These are phyloP conservation scores for Meloidogyne floridensis DNA, from an alignment of 1,140 invertebrate species.

Conservation along the genomic window DNA sequence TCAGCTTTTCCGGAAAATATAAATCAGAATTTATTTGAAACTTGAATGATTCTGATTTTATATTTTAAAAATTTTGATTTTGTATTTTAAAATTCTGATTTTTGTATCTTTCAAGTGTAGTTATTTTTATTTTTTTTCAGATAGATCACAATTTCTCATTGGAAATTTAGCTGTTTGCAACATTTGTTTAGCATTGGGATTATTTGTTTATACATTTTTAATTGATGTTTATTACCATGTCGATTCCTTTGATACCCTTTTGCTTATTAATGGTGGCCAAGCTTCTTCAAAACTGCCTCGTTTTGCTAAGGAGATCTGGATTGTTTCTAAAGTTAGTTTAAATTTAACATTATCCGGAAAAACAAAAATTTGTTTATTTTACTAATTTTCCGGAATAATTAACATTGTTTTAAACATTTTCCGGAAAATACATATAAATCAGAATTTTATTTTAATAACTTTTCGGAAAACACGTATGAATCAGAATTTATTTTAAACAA, in stretches of 20 bases:
- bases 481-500: no score
- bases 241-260: conserved; percentile 45
- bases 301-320: conserved; percentile 36
- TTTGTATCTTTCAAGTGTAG: not conserved
- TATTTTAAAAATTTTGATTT: not conserved
- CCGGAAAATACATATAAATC: no score
- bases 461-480: no score
- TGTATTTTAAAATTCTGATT: not conserved
- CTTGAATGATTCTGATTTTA: no score
- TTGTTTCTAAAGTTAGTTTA: conserved; percentile 40
- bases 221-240: conserved; percentile 51
- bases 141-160: conserved; percentile 38
- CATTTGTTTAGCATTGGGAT: conserved; percentile 37
- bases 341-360: not conserved
- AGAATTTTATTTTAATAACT: no score
- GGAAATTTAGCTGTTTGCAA: conserved; percentile 47
- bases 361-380: not conserved
- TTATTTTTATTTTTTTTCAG: not conserved
- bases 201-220: conserved; percentile 47
- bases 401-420: no score
- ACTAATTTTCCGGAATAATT: not conserved
- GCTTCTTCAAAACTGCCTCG: not conserved
- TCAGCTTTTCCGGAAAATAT: no score
- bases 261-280: conserved; percentile 28
- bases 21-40: no score